phyloP scores from a whole-genome alignment of 2,113 vertebrate genomes.

The Leptodactylus fuscus region DNA sequence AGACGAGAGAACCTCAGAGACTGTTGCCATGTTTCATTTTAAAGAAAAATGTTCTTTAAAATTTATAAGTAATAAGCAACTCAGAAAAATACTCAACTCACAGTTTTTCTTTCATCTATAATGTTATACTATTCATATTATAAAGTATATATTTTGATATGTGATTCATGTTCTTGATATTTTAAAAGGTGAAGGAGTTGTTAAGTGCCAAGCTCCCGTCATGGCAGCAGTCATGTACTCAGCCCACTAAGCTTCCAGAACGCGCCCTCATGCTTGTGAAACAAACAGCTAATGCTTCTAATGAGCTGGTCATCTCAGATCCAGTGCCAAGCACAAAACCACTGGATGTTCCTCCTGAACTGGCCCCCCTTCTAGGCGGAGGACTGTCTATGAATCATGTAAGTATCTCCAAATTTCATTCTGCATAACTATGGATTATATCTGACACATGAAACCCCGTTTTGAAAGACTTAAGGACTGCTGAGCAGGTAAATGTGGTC shows the following conservation, averaged over 20 bases:
- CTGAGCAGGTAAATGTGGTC: neutral
- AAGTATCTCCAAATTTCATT: slow-evolving; percentile 32
- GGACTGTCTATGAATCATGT: slow-evolving; percentile 58
- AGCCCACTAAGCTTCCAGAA: slow-evolving; percentile 84
- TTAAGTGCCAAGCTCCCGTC: slow-evolving; percentile 80
- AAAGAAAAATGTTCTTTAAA: no score
- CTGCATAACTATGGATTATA: neutral
- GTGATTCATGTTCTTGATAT: neutral
- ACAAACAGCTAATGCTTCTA: slow-evolving; percentile 75
- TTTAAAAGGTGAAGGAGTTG: slow-evolving; percentile 79
- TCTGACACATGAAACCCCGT: neutral
- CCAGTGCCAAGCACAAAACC: slow-evolving; percentile 55
- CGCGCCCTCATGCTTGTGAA: slow-evolving; percentile 81
- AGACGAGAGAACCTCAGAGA: no score
- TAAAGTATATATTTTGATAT: neutral
- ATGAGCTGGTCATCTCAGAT: slow-evolving; percentile 41
- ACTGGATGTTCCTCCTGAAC: slow-evolving; percentile 58
- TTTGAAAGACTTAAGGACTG: no score
- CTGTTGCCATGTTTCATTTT: no score
- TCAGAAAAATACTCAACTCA: no score
- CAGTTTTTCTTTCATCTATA: no score
- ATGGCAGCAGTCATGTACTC: slow-evolving; percentile 82
- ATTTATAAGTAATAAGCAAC: no score
- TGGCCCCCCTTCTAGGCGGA: slow-evolving; percentile 53
- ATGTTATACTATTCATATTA: no score